These are phyloP conservation scores for Philopedon plagiatum DNA, from an alignment of 2,888 invertebrate genomes.

Conservation along the genomic window DNA sequence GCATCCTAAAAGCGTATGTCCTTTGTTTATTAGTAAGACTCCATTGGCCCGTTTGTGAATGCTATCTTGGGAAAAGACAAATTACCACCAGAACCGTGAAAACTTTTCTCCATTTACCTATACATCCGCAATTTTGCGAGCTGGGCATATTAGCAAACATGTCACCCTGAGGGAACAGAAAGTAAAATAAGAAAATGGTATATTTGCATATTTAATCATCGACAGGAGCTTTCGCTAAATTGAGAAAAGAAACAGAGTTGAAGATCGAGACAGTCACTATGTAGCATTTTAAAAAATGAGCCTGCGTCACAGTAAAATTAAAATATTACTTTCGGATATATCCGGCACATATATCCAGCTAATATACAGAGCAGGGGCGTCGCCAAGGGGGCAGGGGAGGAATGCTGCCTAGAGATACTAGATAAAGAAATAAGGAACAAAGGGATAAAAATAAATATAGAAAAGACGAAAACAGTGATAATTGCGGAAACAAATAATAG, in stretches of 20 bases:
- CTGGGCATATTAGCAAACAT: not conserved
- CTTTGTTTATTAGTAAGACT: conserved; percentile 26
- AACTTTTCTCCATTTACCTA: conserved; percentile 1
- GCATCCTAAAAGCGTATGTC: conserved; percentile 14
- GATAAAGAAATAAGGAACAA: too few species aligned
- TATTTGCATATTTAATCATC: conserved; percentile 3
- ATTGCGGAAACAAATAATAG: too few species aligned
- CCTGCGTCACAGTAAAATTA: too few species aligned
- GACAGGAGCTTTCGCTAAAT: not conserved
- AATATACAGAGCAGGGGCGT: too few species aligned
- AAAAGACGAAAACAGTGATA: too few species aligned
- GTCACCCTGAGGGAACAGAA: not conserved
- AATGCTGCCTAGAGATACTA: too few species aligned
- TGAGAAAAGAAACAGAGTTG: not conserved
- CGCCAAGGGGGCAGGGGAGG: too few species aligned
- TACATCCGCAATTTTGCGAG: not conserved
- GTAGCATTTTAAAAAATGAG: too few species aligned
- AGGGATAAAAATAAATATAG: too few species aligned
- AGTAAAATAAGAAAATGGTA: not conserved
- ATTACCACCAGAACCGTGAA: not conserved
- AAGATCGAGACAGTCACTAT: too few species aligned
- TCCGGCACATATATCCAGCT: too few species aligned
- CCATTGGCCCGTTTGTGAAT: conserved; percentile 14
- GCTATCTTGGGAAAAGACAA: conserved; percentile 11
- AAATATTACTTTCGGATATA: too few species aligned